Base-by-base conservation (phyloP, 2,888 invertebrate genomes). In the Hetaerina titia region DNA sequence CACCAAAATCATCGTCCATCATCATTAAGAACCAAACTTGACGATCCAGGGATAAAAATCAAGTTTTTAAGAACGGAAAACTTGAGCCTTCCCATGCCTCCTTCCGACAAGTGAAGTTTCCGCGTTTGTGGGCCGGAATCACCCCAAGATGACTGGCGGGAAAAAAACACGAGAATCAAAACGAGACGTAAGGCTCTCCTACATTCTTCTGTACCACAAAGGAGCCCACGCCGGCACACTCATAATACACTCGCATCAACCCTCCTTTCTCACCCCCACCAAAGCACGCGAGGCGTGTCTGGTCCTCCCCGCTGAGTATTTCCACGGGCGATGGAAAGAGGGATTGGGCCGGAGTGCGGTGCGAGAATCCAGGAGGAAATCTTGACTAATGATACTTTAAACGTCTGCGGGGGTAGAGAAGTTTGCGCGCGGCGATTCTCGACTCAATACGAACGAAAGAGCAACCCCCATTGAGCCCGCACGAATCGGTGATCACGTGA, bases 331-430 rank as follows among this genome's bases (percentile, higher is more conserved):
- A 9, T 31, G 31, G 13, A 81, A 81, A 31, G 81, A 11, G 0
- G 7, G 7, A 19, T 22, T 7, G 69, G 22, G 81, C 13, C 11
- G 81, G 15, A 81, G 25, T 13, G 31, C 2, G 25, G 81, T 19
- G 31, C 25, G 13, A 31, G 22, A 7, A 7, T 69, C 25, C 25
- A 13, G 31, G 81, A 81, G 25, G 81, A 31, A 81, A 81, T 31
- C 31, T 81, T 81, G 81, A 81, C 81, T 81, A 81, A 81, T 81
- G 81, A 81, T 81, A 31, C 31, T 81, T 81, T 81, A 31, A 81
- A 31, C 81, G 81, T 81, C 81, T 31, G 81, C 81, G 81, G 31
- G 45, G 45, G 45, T 45, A 45, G 45, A 45, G 45, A 81, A 69
- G 69, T 81, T 31, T 31, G 81, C 31, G 25, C 22, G 31, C n/a